phyloP scores from a whole-genome alignment of 1,140 invertebrate species.

The Drosophila nikananu region DNA sequence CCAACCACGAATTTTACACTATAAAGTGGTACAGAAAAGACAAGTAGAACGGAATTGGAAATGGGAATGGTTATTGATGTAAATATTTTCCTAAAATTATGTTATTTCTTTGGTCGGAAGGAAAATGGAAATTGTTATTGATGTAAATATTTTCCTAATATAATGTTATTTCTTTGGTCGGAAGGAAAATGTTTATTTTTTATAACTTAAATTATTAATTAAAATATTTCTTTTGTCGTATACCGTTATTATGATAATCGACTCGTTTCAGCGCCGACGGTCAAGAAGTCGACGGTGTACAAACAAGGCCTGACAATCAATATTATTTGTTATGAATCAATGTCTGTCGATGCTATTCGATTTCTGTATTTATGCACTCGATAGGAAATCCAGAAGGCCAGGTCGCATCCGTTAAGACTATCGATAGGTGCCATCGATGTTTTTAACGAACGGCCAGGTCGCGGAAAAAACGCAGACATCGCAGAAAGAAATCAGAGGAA shows the following conservation, averaged over 20 bases:
- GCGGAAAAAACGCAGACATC: constrained; percentile 63
- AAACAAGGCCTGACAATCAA: not conserved
- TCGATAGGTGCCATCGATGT: constrained; percentile 20
- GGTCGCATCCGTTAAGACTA: not conserved
- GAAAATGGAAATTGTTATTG: too few relatives aligned
- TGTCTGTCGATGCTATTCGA: not conserved
- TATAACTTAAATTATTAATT: too few relatives aligned
- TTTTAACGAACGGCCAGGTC: constrained; percentile 19
- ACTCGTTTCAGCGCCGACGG: not conserved
- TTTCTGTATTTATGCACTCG: not conserved
- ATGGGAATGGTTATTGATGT: not conserved
- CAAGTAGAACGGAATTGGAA: not conserved
- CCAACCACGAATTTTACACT: not conserved
- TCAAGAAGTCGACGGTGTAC: not conserved
- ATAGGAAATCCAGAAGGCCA: not conserved
- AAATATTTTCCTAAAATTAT: too few relatives aligned
- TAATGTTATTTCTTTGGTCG: too few relatives aligned
- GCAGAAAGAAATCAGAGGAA: constrained; percentile 59
- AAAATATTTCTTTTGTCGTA: too few relatives aligned
- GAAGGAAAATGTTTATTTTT: too few relatives aligned
- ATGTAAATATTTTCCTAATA: too few relatives aligned
- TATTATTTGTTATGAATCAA: not conserved
- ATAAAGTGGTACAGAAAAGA: not conserved
- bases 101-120: not conserved
- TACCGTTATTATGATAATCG: too few relatives aligned